Percentiles rank a stretch among this genome's conserved stretches.
phyloP scores from a whole-genome alignment of 1,140 invertebrate genomes.

The Dendrolimus kikuchii region DNA sequence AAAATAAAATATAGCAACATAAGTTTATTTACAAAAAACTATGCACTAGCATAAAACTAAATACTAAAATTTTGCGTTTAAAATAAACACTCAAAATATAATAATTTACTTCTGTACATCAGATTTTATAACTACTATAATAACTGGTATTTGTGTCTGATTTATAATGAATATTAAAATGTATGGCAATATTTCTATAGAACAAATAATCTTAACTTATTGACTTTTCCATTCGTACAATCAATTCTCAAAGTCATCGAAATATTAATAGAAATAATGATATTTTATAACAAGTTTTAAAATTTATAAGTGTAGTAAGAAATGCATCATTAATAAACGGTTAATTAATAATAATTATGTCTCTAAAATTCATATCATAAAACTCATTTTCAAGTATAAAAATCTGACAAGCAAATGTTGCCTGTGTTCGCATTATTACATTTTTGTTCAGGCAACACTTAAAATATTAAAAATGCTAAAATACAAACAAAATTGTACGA shows the following conservation, averaged over 20 bases:
- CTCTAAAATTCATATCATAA: background rate
- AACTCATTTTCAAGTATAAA: too few relatives aligned
- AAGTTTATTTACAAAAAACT: conserved; percentile 60
- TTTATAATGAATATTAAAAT: conserved; percentile 39
- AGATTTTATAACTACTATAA: conserved; percentile 27
- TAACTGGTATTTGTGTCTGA: conserved; percentile 43
- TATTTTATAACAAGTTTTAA: conserved; percentile 1
- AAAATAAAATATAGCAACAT: conserved; percentile 58
- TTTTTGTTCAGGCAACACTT: too few relatives aligned
- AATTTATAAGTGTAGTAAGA: background rate
- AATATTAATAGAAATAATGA: conserved; percentile 2
- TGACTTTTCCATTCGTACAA: conserved; percentile 19
- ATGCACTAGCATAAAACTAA: conserved; percentile 60
- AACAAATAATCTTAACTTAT: conserved; percentile 28
- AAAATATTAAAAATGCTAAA: too few relatives aligned
- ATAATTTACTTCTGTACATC: conserved; percentile 67
- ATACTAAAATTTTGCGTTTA: conserved; percentile 49
- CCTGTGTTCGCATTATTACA: too few relatives aligned
- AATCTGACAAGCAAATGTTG: too few relatives aligned
- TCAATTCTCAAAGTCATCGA: conserved; percentile 1
- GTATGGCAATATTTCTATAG: conserved; percentile 54
- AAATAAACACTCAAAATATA: conserved; percentile 57
- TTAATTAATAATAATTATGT: conserved; percentile 1
- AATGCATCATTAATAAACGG: background rate
- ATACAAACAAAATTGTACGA: too few relatives aligned